These are phyloP conservation scores for Strigops habroptila DNA, from an alignment of 2,113 vertebrate species.

Conservation along the genomic window DNA sequence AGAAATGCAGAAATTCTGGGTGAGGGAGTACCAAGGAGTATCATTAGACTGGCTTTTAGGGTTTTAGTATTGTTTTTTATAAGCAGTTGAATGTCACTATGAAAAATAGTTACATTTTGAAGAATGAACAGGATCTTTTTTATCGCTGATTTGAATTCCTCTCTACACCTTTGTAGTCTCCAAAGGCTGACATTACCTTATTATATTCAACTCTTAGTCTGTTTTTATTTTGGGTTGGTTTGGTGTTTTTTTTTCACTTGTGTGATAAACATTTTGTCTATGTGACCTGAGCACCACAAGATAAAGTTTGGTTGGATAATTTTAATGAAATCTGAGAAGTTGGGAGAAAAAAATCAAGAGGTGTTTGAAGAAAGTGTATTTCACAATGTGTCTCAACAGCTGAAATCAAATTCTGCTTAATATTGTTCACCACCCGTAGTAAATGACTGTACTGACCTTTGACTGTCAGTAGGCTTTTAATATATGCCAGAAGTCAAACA, in stretches of 20 bases:
- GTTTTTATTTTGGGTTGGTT: background rate
- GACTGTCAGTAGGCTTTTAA: background rate
- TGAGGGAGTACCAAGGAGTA: background rate
- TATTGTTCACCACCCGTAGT: background rate
- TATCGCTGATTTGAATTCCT: background rate
- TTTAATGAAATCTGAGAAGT: background rate
- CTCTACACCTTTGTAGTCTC: background rate
- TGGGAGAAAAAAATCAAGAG: background rate
- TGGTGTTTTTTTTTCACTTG: background rate
- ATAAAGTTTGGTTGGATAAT: background rate
- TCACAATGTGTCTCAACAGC: background rate
- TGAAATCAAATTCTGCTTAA: slow-evolving; percentile 32
- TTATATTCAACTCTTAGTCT: background rate
- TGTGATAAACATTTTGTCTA: background rate
- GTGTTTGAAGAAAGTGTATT: background rate
- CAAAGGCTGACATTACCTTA: background rate
- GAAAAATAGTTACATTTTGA: background rate
- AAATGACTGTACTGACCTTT: background rate
- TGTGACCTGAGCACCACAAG: background rate
- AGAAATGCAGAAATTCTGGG: background rate
- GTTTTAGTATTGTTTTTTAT: background rate
- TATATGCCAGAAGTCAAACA: background rate
- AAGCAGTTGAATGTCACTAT: background rate
- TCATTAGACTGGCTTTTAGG: background rate
- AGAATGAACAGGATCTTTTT: background rate